Evolutionary conservation across 2,797 vertebrate genomes (phyloP).

Genomic region (Alcedo quadribrachys): DNA sequence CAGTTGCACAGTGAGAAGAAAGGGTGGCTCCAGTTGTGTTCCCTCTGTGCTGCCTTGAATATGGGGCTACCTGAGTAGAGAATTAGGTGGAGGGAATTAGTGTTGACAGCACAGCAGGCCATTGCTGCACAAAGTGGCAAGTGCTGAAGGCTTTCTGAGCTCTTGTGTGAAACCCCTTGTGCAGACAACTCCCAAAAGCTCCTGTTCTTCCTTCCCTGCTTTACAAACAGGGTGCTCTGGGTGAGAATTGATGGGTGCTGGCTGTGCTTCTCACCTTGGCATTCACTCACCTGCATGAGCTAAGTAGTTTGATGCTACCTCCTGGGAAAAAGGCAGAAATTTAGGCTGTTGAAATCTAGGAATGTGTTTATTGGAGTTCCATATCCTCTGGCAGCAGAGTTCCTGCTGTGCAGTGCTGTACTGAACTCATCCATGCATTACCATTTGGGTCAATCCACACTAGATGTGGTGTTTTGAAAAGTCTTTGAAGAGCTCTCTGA

Average conservation of each 20-base stretch:
- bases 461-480: neutral
- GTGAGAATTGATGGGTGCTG: neutral
- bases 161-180: neutral
- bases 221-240: neutral
- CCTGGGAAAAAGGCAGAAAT: neutral
- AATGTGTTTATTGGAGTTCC: neutral
- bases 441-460: neutral
- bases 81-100: neutral
- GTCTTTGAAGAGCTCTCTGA: neutral
- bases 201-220: neutral
- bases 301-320: neutral
- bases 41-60: neutral
- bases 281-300: neutral
- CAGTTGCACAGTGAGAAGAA: neutral
- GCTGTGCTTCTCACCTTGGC: neutral
- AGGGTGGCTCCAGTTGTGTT: neutral
- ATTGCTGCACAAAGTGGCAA: neutral
- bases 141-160: neutral
- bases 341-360: neutral
- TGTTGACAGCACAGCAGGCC: neutral
- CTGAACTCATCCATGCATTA: neutral
- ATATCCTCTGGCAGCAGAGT: neutral
- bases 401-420: rapidly evolving
- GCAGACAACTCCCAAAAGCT: neutral
- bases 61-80: neutral